phyloP scores from a whole-genome alignment of 1,140 invertebrate genomes.

The Prorops nasuta region DNA sequence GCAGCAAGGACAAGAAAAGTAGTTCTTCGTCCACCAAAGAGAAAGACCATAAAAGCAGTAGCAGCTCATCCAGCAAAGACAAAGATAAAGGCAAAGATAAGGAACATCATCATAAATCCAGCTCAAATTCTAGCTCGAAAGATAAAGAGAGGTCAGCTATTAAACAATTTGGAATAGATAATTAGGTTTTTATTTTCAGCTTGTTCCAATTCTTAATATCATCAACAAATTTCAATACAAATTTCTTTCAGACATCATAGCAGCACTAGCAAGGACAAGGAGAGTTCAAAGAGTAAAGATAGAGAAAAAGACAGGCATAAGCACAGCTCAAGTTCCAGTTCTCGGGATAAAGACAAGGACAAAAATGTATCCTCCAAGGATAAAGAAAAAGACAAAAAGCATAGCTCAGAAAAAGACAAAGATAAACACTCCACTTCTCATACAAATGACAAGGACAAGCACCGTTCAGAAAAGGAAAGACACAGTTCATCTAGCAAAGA shows the following conservation, averaged over 20 bases:
- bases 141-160: slow-evolving; percentile 39
- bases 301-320: slow-evolving; percentile 44
- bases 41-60: slow-evolving; percentile 61
- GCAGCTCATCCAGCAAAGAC: slow-evolving; percentile 64
- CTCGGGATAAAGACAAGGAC: slow-evolving; percentile 55
- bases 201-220: too few relatives aligned
- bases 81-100: slow-evolving; percentile 48
- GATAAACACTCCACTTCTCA: slow-evolving; percentile 47
- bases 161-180: not conserved
- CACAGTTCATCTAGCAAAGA: slow-evolving; percentile 56
- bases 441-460: slow-evolving; percentile 58
- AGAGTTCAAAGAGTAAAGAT: slow-evolving; percentile 35
- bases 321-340: slow-evolving; percentile 53
- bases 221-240: not conserved
- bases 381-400: slow-evolving; percentile 57
- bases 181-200: too few relatives aligned
- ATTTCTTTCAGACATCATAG: slow-evolving; percentile 38
- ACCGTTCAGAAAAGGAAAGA: slow-evolving; percentile 55
- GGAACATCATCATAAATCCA: slow-evolving; percentile 51
- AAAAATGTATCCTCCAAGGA: slow-evolving; percentile 58
- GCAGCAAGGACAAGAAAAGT: slow-evolving; percentile 44
- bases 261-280: slow-evolving; percentile 35
- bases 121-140: slow-evolving; percentile 48
- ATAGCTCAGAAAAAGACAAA: slow-evolving; percentile 59
- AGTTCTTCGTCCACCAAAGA: slow-evolving; percentile 56